Evolutionary conservation across 2,888 invertebrate genomes (phyloP), one percentile per base, ranked within the genome.

Genomic region (Andrena minutula): DNA sequence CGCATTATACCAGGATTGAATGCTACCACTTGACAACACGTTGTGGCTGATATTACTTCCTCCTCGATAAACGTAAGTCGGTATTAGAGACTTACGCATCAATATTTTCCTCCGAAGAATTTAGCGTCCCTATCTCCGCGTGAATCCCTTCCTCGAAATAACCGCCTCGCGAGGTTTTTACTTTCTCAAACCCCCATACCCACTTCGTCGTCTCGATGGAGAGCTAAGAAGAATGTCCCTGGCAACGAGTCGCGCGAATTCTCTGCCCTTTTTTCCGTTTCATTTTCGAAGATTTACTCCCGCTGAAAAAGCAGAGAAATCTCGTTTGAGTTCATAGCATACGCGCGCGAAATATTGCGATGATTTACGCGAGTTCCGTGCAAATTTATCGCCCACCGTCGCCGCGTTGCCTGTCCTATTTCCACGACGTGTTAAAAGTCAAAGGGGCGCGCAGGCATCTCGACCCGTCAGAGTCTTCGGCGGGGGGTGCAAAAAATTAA

Each of bases 401-500:
- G 51, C 63, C 66, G 64, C n/a, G 47, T 58, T 58, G 35, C 26
- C n/a, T 35, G 58, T 41, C 41, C 70, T 49, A 65, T 60, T 70
- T 78, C 35, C n/a, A 49, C 16, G 26, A 32, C 70, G 63, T 65
- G 78, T 78, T 60, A 35, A 65, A 70, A 70, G 69, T 78, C 79
- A 78, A 79, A 79, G 79, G 79, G 30, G 6, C 35, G 0, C 66
- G 28, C 20, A 61, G 26, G 10, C 53, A 4, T 26, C 66, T 32
- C 61, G 1, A 49, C 47, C 16, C 56, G 30, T 6, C 53, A 56
- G 63, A 72, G 53, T 63, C 51, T 10, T 5, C 26, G 47, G 30
- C 49, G 70, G 70, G 70, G 70, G 70, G 49, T 70, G 30, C 49
- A 77, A 79, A 79, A 79, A 78, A 70, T 79, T 79, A 78, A 78